Evolutionary conservation across 2,888 invertebrate species (phyloP), one percentile per base, ranked within the genome.

Genomic region (Nemapogon koenigi): DNA sequence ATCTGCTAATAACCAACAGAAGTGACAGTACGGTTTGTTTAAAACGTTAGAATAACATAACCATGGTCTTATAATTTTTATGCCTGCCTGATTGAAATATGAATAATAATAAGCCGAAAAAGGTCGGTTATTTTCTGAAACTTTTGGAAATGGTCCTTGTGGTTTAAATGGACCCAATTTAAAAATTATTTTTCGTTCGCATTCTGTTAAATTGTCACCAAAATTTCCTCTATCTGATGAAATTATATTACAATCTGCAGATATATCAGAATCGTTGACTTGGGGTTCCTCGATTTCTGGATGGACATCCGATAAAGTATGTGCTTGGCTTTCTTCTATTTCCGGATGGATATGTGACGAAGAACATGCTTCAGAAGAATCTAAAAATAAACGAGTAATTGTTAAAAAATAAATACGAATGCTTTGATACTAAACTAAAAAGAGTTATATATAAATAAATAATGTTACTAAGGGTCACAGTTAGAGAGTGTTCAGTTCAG

Each of bases 121-220:
- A 43, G 30, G 38, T 44, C 43, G 44, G 39, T 44, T 46, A 42
- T 40, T 44, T 40, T 41, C 44, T 47, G 43, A 45, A 46, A 32
- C 47, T 45, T 46, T 47, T 47, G 47, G 44, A 47, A 46, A 47
- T 31, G 43, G 46, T 45, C 46, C 47, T 47, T 43, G 43, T 47
- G 42, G 45, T 44, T 44, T 40, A 45, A 45, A 45, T 42, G 41
- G 41, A 43, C 43, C 44, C 43, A 47, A 46, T 45, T 46, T 47
- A 41, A 47, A 47, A 41, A 45, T 43, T 43, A 44, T 46, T 46
- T 43, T 47, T 41, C 43, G 40, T 44, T 44, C 40, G 39, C 43
- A 41, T 46, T 43, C 39, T 42, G 42, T 41, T 41, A 29, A 32
- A 40, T 35, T 43, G 43, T 41, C 43, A 42, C 46, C 43, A 43